phyloP scores from a whole-genome alignment of 2,888 invertebrate genomes.

The Xylophagus ater region DNA sequence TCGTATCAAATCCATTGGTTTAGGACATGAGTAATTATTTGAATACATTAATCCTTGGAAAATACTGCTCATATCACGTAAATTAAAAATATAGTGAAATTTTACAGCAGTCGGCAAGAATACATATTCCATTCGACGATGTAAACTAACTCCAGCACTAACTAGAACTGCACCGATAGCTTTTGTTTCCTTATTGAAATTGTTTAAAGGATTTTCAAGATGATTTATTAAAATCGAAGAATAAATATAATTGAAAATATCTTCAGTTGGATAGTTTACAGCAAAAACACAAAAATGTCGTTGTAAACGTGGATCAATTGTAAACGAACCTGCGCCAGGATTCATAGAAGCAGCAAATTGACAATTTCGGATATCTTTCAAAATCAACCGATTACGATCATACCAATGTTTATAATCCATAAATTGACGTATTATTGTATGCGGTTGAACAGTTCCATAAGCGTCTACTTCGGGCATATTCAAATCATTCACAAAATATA shows the following conservation, averaged over 20 bases:
- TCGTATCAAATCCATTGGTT: constrained; percentile 60
- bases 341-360: constrained; percentile 96
- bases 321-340: constrained; percentile 93
- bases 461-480: constrained; percentile 96
- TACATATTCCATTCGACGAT: constrained; percentile 58
- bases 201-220: constrained; percentile 50
- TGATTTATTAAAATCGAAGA: constrained; percentile 70
- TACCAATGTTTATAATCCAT: constrained; percentile 92
- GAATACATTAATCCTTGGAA: constrained; percentile 87
- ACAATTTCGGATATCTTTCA: constrained; percentile 88
- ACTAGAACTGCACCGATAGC: constrained; percentile 40
- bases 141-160: constrained; percentile 61
- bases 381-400: constrained; percentile 65
- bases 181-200: constrained; percentile 46
- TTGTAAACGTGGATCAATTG: constrained; percentile 83
- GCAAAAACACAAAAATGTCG: constrained; percentile 81
- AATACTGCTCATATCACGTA: constrained; percentile 85
- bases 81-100: constrained; percentile 90
- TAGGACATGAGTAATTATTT: constrained; percentile 59
- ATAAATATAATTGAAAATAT: constrained; percentile 75
- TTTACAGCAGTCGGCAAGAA: constrained; percentile 91
- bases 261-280: constrained; percentile 67
- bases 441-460: constrained; percentile 92
- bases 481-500: constrained; percentile 92
- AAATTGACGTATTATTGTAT: constrained; percentile 85